Percentiles rank a stretch among this genome's conserved stretches.
These are phyloP conservation scores for Leptobrachium ailaonicum DNA, from an alignment of 2,113 vertebrate species.

Conservation along the genomic window DNA sequence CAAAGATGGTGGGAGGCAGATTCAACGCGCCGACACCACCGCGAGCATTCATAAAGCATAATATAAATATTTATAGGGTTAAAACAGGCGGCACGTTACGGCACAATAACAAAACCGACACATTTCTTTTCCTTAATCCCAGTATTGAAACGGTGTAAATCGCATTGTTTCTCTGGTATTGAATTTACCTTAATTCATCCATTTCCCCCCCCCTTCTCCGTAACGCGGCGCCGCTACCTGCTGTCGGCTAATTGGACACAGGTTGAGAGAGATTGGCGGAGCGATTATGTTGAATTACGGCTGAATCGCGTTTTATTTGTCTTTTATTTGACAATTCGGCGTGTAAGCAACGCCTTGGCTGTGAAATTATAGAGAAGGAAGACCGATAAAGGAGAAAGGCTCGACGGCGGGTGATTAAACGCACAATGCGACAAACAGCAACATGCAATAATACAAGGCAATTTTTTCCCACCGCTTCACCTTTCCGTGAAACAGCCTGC, in stretches of 20 bases:
- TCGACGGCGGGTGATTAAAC: not conserved
- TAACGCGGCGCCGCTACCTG: not conserved
- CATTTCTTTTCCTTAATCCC: too few relatives aligned
- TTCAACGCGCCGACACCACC: too few relatives aligned
- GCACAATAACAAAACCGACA: too few relatives aligned
- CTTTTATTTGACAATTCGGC: not conserved
- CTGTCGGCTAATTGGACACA: not conserved
- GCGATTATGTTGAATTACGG: not conserved
- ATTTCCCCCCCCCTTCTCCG: not conserved
- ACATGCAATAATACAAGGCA: not conserved
- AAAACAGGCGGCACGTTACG: too few relatives aligned
- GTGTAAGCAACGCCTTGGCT: conserved; percentile 7
- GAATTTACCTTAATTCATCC: not conserved
- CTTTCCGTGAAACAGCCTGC: not conserved
- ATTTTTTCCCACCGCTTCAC: not conserved
- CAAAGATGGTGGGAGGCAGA: too few relatives aligned
- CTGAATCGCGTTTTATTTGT: not conserved
- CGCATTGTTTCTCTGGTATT: not conserved
- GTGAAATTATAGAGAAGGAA: not conserved
- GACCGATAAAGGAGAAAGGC: not conserved
- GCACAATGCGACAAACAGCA: not conserved
- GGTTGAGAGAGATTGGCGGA: not conserved
- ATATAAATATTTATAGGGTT: too few relatives aligned
- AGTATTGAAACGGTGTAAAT: too few relatives aligned
- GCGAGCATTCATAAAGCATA: too few relatives aligned